Conservation (phyloP, 2,797 vertebrate species). For the Tenualosa ilisha region DNA sequence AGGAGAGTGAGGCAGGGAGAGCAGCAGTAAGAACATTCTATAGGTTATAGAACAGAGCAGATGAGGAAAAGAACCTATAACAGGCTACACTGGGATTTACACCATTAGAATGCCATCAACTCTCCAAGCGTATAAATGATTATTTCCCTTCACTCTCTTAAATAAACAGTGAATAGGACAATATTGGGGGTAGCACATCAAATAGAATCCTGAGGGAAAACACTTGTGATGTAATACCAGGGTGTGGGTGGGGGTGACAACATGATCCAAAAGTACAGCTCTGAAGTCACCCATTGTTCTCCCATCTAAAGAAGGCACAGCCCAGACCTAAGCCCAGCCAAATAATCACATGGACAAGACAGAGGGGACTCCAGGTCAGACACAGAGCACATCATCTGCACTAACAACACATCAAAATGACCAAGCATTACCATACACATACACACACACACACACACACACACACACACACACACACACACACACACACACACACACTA, state of each 20-base stretch:
- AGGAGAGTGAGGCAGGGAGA: constrained; percentile 48
- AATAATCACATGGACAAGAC: background rate
- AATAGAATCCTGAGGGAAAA: background rate
- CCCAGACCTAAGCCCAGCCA: background rate
- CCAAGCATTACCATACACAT: too few species aligned
- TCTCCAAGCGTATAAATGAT: background rate
- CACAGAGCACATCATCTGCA: background rate
- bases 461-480: too few species aligned
- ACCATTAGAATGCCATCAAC: background rate
- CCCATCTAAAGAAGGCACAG: background rate
- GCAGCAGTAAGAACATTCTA: constrained; percentile 36
- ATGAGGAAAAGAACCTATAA: background rate
- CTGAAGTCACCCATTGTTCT: background rate
- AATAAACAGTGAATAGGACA: background rate
- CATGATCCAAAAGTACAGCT: background rate
- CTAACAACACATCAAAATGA: too few species aligned
- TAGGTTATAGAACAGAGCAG: too few species aligned
- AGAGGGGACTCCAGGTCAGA: background rate
- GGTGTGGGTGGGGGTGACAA: constrained; percentile 35
- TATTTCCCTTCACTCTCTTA: background rate
- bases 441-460: too few species aligned
- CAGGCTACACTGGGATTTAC: background rate
- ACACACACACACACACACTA: too few species aligned
- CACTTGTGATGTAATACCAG: background rate
- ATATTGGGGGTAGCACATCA: background rate